Conservation (phyloP, 2,888 invertebrate genomes). For the Torymus texanus region DNA sequence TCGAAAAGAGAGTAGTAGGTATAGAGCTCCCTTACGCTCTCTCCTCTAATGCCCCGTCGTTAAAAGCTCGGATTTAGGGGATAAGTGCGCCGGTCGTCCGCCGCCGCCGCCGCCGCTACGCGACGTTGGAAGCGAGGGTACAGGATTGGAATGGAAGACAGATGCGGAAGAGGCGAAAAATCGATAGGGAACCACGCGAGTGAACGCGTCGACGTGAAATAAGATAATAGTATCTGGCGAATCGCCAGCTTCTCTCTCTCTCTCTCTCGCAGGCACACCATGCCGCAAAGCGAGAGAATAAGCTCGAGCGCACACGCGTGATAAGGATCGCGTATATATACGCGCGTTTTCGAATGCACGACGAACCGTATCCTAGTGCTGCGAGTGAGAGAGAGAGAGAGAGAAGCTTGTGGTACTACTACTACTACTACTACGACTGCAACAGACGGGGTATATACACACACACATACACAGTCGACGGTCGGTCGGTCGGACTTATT, state of each 20-base stretch:
- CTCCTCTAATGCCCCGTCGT: background rate
- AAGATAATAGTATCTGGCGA: slow-evolving; percentile 49
- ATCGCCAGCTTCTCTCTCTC: slow-evolving; percentile 33
- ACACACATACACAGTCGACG: slow-evolving; percentile 21
- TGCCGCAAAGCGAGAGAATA: slow-evolving; percentile 11
- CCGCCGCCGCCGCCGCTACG: too few species aligned
- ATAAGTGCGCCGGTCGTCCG: background rate
- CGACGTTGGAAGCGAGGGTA: background rate
- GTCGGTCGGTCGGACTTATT: slow-evolving; percentile 62
- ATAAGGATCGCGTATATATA: slow-evolving; percentile 23
- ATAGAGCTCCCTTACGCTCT: too few species aligned
- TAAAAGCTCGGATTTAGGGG: slow-evolving; percentile 33
- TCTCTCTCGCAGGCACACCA: background rate
- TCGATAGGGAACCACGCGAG: slow-evolving; percentile 16
- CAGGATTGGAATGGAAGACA: background rate
- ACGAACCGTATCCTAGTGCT: background rate
- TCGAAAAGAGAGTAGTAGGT: too few species aligned
- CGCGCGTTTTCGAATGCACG: slow-evolving; percentile 33
- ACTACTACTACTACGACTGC: too few species aligned
- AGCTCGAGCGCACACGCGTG: slow-evolving; percentile 1
- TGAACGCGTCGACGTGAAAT: slow-evolving; percentile 2
- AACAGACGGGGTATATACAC: too few species aligned
- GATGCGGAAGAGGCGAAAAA: slow-evolving; percentile 12
- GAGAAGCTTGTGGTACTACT: too few species aligned
- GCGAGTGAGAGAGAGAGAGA: background rate